Evolutionary conservation across 2,888 invertebrate genomes (phyloP).

Genomic region (Reticulitermes lucifugus): DNA sequence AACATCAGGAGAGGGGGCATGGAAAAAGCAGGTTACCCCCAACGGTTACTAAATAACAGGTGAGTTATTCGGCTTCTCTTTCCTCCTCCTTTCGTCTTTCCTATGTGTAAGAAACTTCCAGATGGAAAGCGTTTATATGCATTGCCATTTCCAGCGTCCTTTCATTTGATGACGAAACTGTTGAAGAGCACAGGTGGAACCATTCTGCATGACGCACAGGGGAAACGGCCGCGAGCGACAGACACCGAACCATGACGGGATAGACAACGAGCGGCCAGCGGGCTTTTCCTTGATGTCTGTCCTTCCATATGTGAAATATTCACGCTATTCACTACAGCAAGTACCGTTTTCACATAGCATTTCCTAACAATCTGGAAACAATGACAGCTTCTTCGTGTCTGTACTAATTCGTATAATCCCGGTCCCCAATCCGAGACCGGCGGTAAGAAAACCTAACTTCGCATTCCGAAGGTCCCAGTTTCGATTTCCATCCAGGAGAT

Average conservation of each 20-base stretch:
- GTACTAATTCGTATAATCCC: too few species aligned
- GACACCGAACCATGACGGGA: neutral
- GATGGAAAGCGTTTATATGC: neutral
- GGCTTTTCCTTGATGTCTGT: too few species aligned
- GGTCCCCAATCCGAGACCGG: too few species aligned
- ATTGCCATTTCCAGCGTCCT: neutral
- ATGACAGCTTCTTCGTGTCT: too few species aligned
- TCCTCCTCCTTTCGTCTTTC: slow-evolving; percentile 28
- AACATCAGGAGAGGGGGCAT: neutral
- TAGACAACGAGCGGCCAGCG: neutral
- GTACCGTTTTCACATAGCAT: too few species aligned
- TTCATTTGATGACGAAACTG: neutral
- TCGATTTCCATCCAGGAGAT: too few species aligned
- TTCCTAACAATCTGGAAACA: too few species aligned
- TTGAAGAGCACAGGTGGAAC: neutral
- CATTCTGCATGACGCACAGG: neutral
- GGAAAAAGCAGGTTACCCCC: slow-evolving; percentile 11
- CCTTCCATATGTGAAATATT: too few species aligned
- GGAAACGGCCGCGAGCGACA: neutral
- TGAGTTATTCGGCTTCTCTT: neutral
- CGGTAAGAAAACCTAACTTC: too few species aligned
- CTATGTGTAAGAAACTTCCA: slow-evolving; percentile 20
- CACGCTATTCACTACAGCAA: too few species aligned
- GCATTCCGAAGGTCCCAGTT: too few species aligned
- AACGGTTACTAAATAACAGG: neutral